Conservation (phyloP, 2,113 vertebrate genomes). For the Laticauda laticaudata region DNA sequence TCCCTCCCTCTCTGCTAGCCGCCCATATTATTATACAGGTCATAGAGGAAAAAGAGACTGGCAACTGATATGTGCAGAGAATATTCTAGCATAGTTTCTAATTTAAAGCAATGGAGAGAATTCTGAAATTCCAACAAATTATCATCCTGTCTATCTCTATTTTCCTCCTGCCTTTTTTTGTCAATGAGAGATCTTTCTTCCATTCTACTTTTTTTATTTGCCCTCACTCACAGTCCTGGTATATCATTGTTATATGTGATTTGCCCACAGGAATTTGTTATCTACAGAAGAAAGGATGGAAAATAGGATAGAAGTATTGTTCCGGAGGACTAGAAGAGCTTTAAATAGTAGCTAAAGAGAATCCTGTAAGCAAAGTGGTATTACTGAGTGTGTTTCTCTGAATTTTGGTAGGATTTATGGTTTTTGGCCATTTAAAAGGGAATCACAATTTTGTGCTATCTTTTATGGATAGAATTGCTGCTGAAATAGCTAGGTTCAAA, state of each 20-base stretch:
- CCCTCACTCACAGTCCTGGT: neutral
- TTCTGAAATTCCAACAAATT: neutral
- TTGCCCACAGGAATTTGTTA: neutral
- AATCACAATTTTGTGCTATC: neutral
- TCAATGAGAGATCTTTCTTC: neutral
- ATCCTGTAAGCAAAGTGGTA: neutral
- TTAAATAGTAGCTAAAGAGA: neutral
- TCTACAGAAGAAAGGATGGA: neutral
- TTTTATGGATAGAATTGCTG: neutral
- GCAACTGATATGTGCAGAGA: neutral
- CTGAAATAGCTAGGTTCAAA: neutral
- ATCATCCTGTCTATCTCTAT: neutral
- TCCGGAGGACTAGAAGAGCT: neutral
- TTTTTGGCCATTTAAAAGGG: neutral
- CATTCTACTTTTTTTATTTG: neutral
- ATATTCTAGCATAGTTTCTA: neutral
- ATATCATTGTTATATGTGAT: neutral
- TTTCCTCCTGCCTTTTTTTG: neutral
- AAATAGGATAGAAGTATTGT: neutral
- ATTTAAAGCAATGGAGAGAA: neutral
- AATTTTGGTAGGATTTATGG: neutral
- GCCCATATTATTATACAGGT: neutral
- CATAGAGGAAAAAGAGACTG: neutral
- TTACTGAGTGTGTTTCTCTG: neutral
- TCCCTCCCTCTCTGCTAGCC: neutral